Evolutionary conservation across 2,797 vertebrate species (phyloP).

Genomic region (Periparus ater): DNA sequence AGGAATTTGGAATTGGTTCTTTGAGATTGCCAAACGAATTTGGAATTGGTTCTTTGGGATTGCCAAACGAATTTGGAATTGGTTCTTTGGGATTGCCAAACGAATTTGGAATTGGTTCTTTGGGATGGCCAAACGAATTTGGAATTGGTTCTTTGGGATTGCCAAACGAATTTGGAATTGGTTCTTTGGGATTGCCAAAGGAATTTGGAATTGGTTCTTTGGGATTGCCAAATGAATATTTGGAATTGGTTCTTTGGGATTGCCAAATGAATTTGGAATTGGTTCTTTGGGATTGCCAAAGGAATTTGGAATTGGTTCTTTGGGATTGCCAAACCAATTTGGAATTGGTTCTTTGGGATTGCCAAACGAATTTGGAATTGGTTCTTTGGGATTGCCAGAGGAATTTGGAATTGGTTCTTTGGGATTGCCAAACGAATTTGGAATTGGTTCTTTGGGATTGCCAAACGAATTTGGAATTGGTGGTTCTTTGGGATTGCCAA

Average conservation of each 20-base stretch:
- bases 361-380: fast-evolving
- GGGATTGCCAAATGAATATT: neutral
- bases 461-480: too few species aligned
- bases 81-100: neutral
- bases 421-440: neutral
- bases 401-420: too few species aligned
- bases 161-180: fast-evolving
- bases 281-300: neutral
- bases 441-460: neutral
- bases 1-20: too few species aligned
- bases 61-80: neutral
- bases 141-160: neutral
- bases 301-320: too few species aligned
- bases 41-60: neutral
- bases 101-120: too few species aligned
- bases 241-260: neutral
- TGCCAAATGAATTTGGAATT: neutral
- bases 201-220: too few species aligned
- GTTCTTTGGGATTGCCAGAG: neutral
- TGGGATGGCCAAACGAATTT: neutral
- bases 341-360: neutral
- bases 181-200: neutral
- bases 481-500: neutral
- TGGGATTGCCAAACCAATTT: neutral
- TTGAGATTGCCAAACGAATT: neutral